Evolutionary conservation across 2,113 vertebrate genomes (phyloP).

Genomic region (Varanus komodoensis): DNA sequence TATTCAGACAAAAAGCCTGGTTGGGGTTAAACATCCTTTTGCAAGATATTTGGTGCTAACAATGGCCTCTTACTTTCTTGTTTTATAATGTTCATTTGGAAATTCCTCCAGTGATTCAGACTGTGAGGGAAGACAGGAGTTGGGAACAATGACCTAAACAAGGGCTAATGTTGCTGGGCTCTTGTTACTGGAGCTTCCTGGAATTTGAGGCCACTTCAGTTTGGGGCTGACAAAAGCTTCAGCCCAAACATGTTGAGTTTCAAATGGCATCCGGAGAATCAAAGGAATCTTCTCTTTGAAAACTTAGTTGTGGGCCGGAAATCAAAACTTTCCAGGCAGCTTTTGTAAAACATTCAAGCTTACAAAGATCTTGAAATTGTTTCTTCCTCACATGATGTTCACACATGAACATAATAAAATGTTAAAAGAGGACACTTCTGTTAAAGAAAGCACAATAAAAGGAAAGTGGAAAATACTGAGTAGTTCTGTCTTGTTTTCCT

Average conservation of each 20-base stretch:
- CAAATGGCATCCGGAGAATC: not conserved
- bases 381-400: not conserved
- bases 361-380: not conserved
- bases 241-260: slow-evolving; percentile 35
- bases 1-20: not conserved
- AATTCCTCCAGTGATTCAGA: slow-evolving; percentile 21
- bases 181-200: slow-evolving; percentile 45
- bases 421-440: not conserved
- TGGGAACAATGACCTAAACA: slow-evolving; percentile 40
- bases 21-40: not conserved
- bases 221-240: not conserved
- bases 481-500: too few species aligned
- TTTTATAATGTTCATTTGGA: not conserved
- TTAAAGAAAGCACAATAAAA: not conserved
- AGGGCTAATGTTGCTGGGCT: not conserved
- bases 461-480: not conserved
- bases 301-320: not conserved
- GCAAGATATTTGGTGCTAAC: not conserved
- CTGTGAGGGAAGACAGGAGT: slow-evolving; percentile 37
- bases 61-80: not conserved
- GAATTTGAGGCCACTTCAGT: not conserved
- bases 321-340: not conserved
- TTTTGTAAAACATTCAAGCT: not conserved
- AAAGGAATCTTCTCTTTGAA: slow-evolving; percentile 1
- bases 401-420: not conserved